Evolutionary conservation across 2,797 vertebrate species (phyloP).

Genomic region (Cephalopachus bancanus): DNA sequence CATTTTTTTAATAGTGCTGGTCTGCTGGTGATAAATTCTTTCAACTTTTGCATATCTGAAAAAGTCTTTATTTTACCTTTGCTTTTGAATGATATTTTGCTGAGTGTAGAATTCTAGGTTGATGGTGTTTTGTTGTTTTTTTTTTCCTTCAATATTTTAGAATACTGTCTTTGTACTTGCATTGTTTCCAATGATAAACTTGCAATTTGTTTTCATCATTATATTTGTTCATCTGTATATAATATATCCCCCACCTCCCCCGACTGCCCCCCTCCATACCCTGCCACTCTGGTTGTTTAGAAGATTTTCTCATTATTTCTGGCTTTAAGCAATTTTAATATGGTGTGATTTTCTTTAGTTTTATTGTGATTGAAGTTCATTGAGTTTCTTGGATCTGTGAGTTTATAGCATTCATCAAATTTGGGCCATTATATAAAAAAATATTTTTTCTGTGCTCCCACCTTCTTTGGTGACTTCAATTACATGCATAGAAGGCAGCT

Average conservation of each 20-base stretch:
- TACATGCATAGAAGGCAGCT: neutral
- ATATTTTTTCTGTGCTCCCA: conserved; percentile 10
- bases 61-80: neutral
- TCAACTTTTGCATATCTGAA: neutral
- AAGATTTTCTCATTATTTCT: conserved; percentile 56
- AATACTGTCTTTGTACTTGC: neutral
- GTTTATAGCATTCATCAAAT: conserved; percentile 29
- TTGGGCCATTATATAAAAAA: conserved; percentile 39
- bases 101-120: conserved; percentile 42
- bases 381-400: conserved; percentile 19
- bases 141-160: conserved; percentile 59
- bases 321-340: conserved; percentile 46
- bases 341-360: conserved; percentile 52
- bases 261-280: neutral
- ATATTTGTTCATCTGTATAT: conserved; percentile 26
- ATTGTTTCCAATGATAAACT: conserved; percentile 49
- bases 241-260: neutral
- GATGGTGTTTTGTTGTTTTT: neutral
- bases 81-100: conserved; percentile 13
- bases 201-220: conserved; percentile 53
- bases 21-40: conserved; percentile 47
- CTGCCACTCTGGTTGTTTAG: neutral
- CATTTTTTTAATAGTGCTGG: neutral
- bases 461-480: conserved; percentile 41
- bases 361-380: conserved; percentile 43